Evolutionary conservation across 1,140 invertebrate species (phyloP).

Genomic region (Drosophila sturtevanti): DNA sequence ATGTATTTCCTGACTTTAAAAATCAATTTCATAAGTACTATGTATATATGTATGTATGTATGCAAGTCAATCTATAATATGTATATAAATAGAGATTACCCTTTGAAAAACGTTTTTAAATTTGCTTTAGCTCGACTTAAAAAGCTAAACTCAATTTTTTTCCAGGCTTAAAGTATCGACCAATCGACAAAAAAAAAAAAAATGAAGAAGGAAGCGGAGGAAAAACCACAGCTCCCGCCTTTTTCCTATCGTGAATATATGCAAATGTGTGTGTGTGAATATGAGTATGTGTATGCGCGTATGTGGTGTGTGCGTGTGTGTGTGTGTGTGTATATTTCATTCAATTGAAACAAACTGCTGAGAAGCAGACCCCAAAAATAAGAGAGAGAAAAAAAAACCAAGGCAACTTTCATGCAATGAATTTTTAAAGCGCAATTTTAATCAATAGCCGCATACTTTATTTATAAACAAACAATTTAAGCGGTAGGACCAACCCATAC

Average conservation of each 20-base stretch:
- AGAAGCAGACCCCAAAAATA: background rate
- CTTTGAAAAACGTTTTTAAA: background rate
- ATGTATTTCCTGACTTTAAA: no score
- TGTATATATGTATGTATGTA: no score
- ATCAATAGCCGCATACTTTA: slow-evolving; percentile 72
- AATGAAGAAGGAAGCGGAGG: background rate
- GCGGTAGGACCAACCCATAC: slow-evolving; percentile 12
- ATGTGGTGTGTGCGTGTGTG: slow-evolving; percentile 13
- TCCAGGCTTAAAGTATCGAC: background rate
- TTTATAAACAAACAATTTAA: slow-evolving; percentile 79
- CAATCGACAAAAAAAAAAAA: background rate
- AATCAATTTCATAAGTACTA: no score
- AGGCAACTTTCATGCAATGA: slow-evolving; percentile 51
- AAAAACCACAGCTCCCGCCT: slow-evolving; percentile 16
- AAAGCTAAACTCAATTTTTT: background rate
- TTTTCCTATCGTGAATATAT: slow-evolving; percentile 30
- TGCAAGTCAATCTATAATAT: no score
- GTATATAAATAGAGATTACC: background rate
- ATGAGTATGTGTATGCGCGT: slow-evolving; percentile 16
- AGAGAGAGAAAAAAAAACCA: background rate
- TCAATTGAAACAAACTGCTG: slow-evolving; percentile 62
- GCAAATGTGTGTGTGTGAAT: slow-evolving; percentile 26
- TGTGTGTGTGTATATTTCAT: slow-evolving; percentile 31
- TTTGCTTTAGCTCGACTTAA: background rate
- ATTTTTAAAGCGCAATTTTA: slow-evolving; percentile 78